Conservation (phyloP, 2,888 invertebrate species). For the Tiliacea citrago region DNA sequence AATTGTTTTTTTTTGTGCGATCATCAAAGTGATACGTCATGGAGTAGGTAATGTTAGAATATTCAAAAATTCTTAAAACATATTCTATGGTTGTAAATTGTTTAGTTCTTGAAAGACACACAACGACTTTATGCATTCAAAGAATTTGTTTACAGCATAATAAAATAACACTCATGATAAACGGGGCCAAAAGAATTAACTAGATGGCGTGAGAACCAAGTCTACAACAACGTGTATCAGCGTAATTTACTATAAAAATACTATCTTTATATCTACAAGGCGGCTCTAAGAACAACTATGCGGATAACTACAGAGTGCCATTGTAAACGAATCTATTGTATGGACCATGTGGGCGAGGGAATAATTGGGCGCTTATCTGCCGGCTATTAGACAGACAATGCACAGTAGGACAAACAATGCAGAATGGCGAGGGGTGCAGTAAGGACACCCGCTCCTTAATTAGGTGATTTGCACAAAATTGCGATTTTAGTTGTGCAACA, state of each 20-base stretch:
- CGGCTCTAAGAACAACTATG: slow-evolving; percentile 35
- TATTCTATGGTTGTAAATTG: slow-evolving; percentile 5
- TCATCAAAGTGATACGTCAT: background rate
- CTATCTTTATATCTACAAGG: slow-evolving; percentile 53
- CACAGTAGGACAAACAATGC: slow-evolving; percentile 55
- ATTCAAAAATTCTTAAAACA: background rate
- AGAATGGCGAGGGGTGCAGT: slow-evolving; percentile 39
- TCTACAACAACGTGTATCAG: slow-evolving; percentile 28
- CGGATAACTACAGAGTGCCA: slow-evolving; percentile 36
- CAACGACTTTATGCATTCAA: slow-evolving; percentile 8
- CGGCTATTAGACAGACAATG: slow-evolving; percentile 52
- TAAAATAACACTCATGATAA: slow-evolving; percentile 20
- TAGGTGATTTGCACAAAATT: slow-evolving; percentile 47
- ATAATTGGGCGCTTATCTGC: slow-evolving; percentile 61
- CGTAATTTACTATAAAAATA: slow-evolving; percentile 42
- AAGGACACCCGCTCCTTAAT: slow-evolving; percentile 41
- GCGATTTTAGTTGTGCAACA: background rate
- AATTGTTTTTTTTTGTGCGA: slow-evolving; percentile 6
- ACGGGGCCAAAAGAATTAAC: slow-evolving; percentile 44
- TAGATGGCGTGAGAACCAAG: slow-evolving; percentile 53
- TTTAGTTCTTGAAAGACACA: slow-evolving; percentile 21
- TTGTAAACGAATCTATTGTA: slow-evolving; percentile 57
- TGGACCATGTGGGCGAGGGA: slow-evolving; percentile 52
- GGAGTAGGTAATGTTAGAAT: background rate
- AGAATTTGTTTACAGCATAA: background rate